These are phyloP conservation scores for Alces alces DNA, from an alignment of 2,113 vertebrate species.

Conservation along the genomic window DNA sequence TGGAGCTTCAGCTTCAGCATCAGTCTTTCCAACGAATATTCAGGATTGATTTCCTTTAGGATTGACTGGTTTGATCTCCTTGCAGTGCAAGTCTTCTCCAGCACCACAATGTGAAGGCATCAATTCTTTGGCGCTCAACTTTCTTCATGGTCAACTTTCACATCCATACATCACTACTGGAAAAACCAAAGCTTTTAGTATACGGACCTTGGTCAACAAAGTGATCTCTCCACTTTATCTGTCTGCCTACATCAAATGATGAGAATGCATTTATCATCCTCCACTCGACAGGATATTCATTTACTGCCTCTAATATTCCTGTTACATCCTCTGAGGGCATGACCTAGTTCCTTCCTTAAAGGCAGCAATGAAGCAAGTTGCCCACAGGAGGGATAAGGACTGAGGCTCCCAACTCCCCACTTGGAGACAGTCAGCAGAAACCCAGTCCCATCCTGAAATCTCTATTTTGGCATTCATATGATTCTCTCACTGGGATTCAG, in stretches of 20 bases:
- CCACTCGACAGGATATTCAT: background rate
- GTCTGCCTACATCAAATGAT: fast-evolving
- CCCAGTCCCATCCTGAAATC: too few relatives aligned
- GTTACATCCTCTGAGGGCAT: background rate
- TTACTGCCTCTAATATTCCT: background rate
- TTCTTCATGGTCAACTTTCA: background rate
- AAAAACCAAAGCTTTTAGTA: background rate
- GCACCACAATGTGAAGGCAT: background rate
- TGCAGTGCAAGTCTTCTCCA: background rate
- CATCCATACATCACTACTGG: background rate
- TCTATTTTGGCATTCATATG: fast-evolving
- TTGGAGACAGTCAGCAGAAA: background rate
- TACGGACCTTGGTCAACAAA: background rate
- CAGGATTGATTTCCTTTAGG: background rate
- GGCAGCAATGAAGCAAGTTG: fast-evolving
- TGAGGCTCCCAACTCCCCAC: background rate
- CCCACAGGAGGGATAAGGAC: fast-evolving
- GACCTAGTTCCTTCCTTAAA: background rate
- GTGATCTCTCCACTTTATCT: background rate
- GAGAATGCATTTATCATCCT: fast-evolving
- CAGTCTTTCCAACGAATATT: background rate
- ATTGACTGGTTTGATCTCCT: background rate
- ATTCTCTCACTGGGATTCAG: background rate
- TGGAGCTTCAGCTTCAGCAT: background rate
- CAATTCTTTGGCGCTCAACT: background rate